Conservation (phyloP, 2,888 invertebrate genomes). For the Aromia moschata region DNA sequence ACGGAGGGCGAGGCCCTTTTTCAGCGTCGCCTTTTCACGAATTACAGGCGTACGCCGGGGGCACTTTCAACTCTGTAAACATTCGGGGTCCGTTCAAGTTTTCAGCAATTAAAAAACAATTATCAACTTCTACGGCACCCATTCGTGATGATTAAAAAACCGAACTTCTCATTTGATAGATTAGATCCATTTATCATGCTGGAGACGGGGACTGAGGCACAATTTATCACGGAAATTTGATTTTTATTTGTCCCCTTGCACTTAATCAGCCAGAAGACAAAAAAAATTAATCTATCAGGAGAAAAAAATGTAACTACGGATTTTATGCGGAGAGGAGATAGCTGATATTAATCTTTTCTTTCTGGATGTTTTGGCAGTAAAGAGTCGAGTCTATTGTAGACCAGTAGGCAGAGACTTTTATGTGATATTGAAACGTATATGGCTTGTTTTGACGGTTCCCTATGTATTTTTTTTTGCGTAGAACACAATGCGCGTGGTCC, state of each 20-base stretch:
- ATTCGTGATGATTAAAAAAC: constrained; percentile 18
- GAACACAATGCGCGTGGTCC: no score
- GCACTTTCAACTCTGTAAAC: background rate
- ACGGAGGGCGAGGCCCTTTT: no score
- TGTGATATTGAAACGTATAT: no score
- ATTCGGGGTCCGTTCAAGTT: background rate
- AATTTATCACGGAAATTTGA: constrained; percentile 27
- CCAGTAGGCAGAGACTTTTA: no score
- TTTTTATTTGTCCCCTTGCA: constrained; percentile 24
- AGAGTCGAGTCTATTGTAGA: no score
- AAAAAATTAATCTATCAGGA: constrained; percentile 10
- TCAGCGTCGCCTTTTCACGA: no score
- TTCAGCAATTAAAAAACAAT: constrained; percentile 14
- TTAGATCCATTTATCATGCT: constrained; percentile 21
- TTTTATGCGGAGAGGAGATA: background rate
- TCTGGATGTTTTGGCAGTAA: no score
- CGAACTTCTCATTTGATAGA: constrained; percentile 20
- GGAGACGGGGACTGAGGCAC: constrained; percentile 8
- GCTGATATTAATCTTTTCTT: background rate
- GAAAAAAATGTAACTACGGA: background rate
- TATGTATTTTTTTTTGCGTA: no score
- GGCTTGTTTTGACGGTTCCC: no score
- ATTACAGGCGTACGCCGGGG: background rate
- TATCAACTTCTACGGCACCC: constrained; percentile 7
- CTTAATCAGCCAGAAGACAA: constrained; percentile 22